phyloP scores from a whole-genome alignment of 2,888 invertebrate genomes.

The Deroplatys truncata region DNA sequence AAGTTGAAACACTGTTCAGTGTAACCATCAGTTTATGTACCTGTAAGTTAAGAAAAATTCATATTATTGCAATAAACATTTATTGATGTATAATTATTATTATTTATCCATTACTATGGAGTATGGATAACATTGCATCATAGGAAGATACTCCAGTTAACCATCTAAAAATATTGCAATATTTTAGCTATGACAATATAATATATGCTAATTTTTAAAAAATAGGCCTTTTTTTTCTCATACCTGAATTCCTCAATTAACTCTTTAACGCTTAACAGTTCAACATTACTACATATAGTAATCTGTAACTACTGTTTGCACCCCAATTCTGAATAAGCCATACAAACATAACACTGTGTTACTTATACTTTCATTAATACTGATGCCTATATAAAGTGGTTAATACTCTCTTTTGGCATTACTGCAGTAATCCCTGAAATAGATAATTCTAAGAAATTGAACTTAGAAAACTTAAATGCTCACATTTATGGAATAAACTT shows the following conservation, averaged over 20 bases:
- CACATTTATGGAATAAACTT: neutral
- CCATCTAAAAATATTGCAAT: neutral
- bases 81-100: neutral
- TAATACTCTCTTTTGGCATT: neutral
- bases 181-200: neutral
- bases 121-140: neutral
- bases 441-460: neutral
- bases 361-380: neutral
- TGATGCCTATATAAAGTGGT: neutral
- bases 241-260: neutral
- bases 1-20: too few relatives aligned
- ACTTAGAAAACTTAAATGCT: neutral
- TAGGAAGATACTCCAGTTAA: neutral
- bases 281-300: neutral
- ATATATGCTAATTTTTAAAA: neutral
- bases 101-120: neutral
- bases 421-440: neutral
- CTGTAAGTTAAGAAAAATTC: neutral
- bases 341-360: neutral
- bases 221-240: neutral
- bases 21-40: too few relatives aligned
- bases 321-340: neutral
- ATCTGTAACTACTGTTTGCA: neutral
- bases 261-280: neutral
- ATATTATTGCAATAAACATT: neutral